Base-by-base conservation (phyloP, 1,140 invertebrate genomes). In the Leucophenga varia region DNA sequence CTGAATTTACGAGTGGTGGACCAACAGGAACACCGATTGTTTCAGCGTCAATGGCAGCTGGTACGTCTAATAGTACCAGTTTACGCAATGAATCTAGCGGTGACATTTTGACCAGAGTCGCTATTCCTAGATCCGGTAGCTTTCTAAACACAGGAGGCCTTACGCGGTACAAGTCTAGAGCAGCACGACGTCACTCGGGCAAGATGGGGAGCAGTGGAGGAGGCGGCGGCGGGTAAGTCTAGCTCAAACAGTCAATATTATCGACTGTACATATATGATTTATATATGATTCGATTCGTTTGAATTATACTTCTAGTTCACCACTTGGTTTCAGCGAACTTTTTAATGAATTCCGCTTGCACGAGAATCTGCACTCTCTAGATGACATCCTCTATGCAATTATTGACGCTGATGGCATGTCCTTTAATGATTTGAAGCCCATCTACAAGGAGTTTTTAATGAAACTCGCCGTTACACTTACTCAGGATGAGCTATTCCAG, bases 391-490 rank as follows among this genome's bases (percentile, higher is more conserved):
- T 94, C 12, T 86, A 86, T 55, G 86, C 87, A 54, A 92, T 94
- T 57, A 91, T 93, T 49, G 89, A 92, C 77, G 84, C 89, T 1
- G 88, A 92, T 68, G 90, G 91, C 38, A 93, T 94, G 90, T 91
- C 89, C 16, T 94, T 92, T 76, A 93, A 93, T 76, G 90, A 93
- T 56, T 77, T 93, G 37, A 92, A 92, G 73, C 91, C 91, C 3
- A 87, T 92, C 30, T 92, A 94, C 69, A 91, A 92, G 74, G 90
- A 93, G 77, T 90, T 93, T 61, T 76, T 93, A 18, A 71, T 93
- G 32, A 92, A 93, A 77, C 77, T 93, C 41, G 89, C 90, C 1
- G 83, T 92, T 0, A 93, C 90, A 0, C 75, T 94, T 14, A 93
- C 89, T 14, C 91, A 93, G 75, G 91, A 93, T 59, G 91, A 94